Evolutionary conservation across 2,888 invertebrate species (phyloP), one percentile per base, ranked within the genome.

Genomic region (Zele albiditarsus): DNA sequence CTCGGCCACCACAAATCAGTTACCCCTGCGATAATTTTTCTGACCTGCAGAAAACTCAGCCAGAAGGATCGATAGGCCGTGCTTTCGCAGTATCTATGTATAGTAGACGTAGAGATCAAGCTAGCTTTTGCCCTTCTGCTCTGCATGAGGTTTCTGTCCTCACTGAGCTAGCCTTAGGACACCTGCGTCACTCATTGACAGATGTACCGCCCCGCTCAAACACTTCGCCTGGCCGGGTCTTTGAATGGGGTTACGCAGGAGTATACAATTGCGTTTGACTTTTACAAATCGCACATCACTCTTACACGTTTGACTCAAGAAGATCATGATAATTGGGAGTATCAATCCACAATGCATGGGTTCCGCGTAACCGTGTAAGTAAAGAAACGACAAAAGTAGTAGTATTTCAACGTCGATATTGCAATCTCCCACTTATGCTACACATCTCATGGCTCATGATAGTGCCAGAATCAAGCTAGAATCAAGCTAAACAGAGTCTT

Each of bases 111-210:
- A n/a, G n/a, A n/a, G n/a, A n/a, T n/a, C n/a, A n/a, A n/a, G n/a
- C n/a, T n/a, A n/a, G n/a, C n/a, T n/a, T n/a, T n/a, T n/a, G n/a
- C n/a, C n/a, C n/a, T 92, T 93, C 92, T 93, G 91, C 92, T 93
- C 93, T 90, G 93, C 91, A 91, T 90, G 92, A 92, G 93, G 92
- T 93, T 93, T 93, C 93, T 91, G 92, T 92, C 92, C 93, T 92
- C 90, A 88, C 91, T 91, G 91, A 92, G 91, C 91, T 91, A 89
- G 88, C 85, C 92, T 92, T 92, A 91, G 92, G 92, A 91, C 91
- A 91, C 91, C 92, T 92, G 91, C 91, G 91, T 92, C 92, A 92
- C 91, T 90, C 86, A 92, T 92, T 92, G 91, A 92, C 91, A 92
- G 92, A 91, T 92, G 92, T 92, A 91, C 92, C 91, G 92, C 92